phyloP scores from a whole-genome alignment of 2,797 vertebrate genomes.

The Caiman crocodilus region DNA sequence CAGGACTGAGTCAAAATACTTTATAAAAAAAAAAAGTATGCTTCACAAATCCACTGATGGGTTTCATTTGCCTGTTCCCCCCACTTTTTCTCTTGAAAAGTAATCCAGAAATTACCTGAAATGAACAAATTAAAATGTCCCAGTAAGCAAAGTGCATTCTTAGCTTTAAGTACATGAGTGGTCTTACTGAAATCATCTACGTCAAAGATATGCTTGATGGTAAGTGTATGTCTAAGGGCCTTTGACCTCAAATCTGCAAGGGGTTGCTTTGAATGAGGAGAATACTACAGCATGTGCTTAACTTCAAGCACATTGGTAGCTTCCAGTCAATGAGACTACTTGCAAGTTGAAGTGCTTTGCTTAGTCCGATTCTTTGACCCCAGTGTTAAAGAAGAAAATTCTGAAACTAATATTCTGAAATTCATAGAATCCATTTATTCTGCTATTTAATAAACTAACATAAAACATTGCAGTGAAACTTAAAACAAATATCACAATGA shows the following conservation, averaged over 20 bases:
- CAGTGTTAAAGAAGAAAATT: neutral
- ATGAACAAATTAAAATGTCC: neutral
- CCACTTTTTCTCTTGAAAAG: neutral
- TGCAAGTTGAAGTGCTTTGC: neutral
- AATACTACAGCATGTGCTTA: neutral
- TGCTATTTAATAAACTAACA: neutral
- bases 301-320: neutral
- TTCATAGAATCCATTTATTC: fast-evolving
- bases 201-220: neutral
- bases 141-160: neutral
- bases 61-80: neutral
- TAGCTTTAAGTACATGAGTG: neutral
- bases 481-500: neutral
- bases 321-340: neutral
- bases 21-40: neutral
- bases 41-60: neutral
- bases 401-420: neutral
- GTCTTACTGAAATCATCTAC: neutral
- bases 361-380: neutral
- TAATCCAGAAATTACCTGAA: neutral
- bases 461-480: neutral
- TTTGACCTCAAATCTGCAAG: neutral
- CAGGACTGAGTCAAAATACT: neutral
- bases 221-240: neutral
- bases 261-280: neutral